Conservation (phyloP, 2,888 invertebrate species). For the Andrena praecox region DNA sequence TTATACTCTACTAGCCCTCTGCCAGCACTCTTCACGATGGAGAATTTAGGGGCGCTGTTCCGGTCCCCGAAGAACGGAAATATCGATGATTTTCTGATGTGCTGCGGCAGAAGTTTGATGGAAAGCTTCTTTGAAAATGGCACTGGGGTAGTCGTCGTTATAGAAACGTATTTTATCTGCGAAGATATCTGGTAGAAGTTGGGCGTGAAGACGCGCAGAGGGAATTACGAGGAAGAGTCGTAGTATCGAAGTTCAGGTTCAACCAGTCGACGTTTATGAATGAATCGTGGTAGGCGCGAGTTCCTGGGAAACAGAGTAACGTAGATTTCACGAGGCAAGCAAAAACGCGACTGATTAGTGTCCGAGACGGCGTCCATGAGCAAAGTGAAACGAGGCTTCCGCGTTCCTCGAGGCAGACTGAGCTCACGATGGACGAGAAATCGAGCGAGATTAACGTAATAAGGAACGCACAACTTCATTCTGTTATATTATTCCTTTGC, state of each 20-base stretch:
- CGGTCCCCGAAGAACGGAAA: background rate
- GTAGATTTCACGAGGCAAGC: slow-evolving; percentile 5
- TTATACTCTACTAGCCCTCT: background rate
- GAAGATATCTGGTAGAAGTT: no score
- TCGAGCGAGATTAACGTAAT: background rate
- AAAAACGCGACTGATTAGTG: background rate
- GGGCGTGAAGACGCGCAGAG: no score
- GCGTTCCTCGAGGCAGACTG: slow-evolving; percentile 7
- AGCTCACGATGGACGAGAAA: background rate
- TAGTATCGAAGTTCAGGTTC: no score
- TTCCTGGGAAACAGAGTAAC: slow-evolving; percentile 8
- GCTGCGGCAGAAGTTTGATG: background rate
- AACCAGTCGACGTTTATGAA: background rate
- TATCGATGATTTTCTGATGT: background rate
- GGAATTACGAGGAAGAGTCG: no score
- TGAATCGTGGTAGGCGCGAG: slow-evolving; percentile 8
- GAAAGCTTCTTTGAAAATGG: no score
- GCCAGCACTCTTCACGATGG: background rate
- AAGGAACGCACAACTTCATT: background rate
- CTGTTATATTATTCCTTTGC: no score
- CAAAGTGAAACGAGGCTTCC: slow-evolving; percentile 8
- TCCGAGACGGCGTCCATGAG: background rate
- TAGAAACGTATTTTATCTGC: no score
- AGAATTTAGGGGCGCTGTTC: background rate
- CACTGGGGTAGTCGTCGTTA: no score